A percentile compares a stretch with the other conserved stretches of the same genome.
These are phyloP conservation scores for Loriculus beryllinus DNA, from an alignment of 2,797 vertebrate species.

Conservation along the genomic window DNA sequence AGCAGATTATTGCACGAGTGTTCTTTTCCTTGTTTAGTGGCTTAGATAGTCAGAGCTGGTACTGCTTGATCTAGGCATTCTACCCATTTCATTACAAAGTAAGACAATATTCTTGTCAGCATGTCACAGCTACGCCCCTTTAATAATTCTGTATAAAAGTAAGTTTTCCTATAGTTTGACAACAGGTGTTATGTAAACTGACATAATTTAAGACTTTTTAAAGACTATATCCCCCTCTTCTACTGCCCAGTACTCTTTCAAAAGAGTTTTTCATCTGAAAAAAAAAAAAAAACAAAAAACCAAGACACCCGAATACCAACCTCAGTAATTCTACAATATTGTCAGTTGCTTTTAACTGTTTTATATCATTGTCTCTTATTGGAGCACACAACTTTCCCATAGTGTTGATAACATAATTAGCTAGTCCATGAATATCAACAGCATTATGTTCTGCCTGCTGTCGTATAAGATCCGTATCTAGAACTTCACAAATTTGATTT, in stretches of 20 bases:
- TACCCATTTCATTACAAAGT: background rate
- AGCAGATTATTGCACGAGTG: background rate
- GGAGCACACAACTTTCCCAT: slow-evolving; percentile 94
- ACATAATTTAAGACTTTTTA: background rate
- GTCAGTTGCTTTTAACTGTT: slow-evolving; percentile 82
- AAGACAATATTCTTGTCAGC: background rate
- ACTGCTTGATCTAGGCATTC: background rate
- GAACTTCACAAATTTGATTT: slow-evolving; percentile 90
- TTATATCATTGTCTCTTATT: slow-evolving; percentile 84
- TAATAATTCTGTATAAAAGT: background rate
- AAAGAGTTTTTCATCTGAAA: background rate
- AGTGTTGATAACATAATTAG: slow-evolving; percentile 86
- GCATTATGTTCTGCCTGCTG: slow-evolving; percentile 90
- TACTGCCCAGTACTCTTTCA: background rate
- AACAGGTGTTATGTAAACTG: background rate
- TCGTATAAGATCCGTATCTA: slow-evolving; percentile 89
- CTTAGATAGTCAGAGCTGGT: background rate
- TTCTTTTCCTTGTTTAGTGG: background rate
- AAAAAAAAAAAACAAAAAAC: too few relatives aligned
- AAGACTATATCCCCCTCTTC: background rate
- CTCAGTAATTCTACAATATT: slow-evolving; percentile 84
- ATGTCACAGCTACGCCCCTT: background rate
- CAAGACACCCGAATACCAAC: slow-evolving; percentile 60
- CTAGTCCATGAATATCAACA: slow-evolving; percentile 88
- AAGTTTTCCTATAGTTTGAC: background rate